Conservation (phyloP, 2,797 vertebrate species). For the Gallinago solitaria region DNA sequence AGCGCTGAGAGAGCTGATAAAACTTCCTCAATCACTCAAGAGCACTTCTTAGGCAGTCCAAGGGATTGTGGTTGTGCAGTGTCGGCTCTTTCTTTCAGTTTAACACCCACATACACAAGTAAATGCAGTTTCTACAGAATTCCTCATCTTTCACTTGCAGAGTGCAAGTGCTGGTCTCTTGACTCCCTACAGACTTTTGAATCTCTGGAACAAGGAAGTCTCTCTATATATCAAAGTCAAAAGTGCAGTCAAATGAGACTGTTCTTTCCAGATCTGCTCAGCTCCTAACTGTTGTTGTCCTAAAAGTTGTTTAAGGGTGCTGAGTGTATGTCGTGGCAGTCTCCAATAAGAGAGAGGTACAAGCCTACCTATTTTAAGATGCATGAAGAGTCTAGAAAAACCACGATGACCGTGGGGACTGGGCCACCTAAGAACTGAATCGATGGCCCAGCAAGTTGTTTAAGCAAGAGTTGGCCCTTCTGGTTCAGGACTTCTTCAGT, state of each 20-base stretch:
- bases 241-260: neutral
- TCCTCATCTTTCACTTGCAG: neutral
- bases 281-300: neutral
- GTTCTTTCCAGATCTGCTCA: neutral
- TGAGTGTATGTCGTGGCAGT: neutral
- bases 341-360: neutral
- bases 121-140: neutral
- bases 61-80: neutral
- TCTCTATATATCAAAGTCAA: neutral
- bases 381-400: neutral
- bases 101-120: neutral
- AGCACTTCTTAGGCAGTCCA: neutral
- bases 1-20: neutral
- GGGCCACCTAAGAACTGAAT: neutral
- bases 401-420: fast-evolving
- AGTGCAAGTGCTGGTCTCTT: neutral
- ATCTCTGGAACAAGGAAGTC: neutral
- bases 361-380: neutral
- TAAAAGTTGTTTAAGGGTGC: neutral
- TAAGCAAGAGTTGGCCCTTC: neutral
- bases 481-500: neutral
- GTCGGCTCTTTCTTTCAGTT: neutral
- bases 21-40: neutral
- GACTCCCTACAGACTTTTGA: neutral
- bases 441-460: neutral